Conservation (phyloP, 1,140 invertebrate genomes). For the Brachionus calyciflorus region DNA sequence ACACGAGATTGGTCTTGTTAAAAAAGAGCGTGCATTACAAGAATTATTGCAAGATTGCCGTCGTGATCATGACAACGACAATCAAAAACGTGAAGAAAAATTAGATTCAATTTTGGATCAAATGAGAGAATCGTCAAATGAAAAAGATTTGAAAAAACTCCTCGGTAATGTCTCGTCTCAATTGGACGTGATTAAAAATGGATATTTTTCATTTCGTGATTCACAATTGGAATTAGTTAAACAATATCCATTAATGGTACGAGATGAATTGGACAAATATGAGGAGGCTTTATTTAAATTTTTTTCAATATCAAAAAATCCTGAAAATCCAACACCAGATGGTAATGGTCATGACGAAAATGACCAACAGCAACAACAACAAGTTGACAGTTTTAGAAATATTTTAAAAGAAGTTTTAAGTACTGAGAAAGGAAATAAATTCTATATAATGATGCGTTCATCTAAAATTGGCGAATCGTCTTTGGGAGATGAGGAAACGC, state of each 20-base stretch:
- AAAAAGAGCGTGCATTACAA: constrained; percentile 57
- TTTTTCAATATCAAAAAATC: constrained; percentile 53
- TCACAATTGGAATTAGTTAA: constrained; percentile 51
- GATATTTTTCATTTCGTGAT: constrained; percentile 51
- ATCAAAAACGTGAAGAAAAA: constrained; percentile 58
- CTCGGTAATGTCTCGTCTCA: constrained; percentile 53
- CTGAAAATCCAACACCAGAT: background rate
- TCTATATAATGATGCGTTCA: constrained; percentile 54
- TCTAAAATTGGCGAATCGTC: constrained; percentile 50
- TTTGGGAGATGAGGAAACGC: constrained; percentile 48
- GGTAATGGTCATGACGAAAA: background rate
- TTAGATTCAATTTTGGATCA: constrained; percentile 59
- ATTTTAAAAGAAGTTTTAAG: constrained; percentile 53
- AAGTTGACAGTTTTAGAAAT: constrained; percentile 47
- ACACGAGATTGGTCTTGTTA: constrained; percentile 58
- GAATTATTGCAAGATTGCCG: constrained; percentile 57
- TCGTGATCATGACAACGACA: constrained; percentile 55
- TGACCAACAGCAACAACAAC: no score
- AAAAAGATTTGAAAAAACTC: constrained; percentile 53
- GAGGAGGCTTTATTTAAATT: constrained; percentile 54
- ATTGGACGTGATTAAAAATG: constrained; percentile 55
- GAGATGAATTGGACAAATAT: constrained; percentile 54
- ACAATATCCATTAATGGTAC: constrained; percentile 57
- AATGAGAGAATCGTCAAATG: constrained; percentile 59
- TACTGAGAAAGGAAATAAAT: constrained; percentile 55